These are phyloP conservation scores for Brienomyrus brachyistius DNA, from an alignment of 2,113 vertebrate species.

Conservation along the genomic window DNA sequence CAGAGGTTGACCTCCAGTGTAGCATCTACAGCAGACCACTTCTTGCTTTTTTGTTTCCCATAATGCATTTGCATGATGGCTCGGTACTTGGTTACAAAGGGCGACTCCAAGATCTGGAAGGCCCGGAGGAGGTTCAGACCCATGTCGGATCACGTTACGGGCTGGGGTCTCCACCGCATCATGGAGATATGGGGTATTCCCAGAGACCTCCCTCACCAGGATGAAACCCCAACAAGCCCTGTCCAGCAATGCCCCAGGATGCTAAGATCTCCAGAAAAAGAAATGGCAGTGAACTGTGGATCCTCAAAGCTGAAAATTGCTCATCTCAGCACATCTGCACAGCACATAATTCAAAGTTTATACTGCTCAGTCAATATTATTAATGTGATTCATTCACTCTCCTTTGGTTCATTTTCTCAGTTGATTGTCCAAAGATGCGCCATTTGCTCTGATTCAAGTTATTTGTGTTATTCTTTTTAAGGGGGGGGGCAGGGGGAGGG, in stretches of 20 bases:
- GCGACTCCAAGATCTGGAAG: conserved; percentile 40
- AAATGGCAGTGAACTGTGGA: conserved; percentile 26
- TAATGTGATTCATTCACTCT: conserved; percentile 40
- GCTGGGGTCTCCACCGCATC: conserved; percentile 44
- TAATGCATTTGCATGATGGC: conserved; percentile 52
- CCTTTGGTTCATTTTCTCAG: conserved; percentile 38
- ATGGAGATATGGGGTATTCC: not conserved
- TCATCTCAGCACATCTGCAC: conserved; percentile 51
- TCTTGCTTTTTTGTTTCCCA: conserved; percentile 61
- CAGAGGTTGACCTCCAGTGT: conserved; percentile 38
- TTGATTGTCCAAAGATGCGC: conserved; percentile 17
- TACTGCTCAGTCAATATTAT: conserved; percentile 49
- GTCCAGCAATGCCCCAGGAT: not conserved
- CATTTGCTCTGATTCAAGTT: not conserved
- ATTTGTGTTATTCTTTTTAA: not conserved
- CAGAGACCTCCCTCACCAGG: not conserved
- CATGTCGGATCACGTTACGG: conserved; percentile 25
- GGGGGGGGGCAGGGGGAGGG: too few species aligned
- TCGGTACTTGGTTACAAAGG: conserved; percentile 31
- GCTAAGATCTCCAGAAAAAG: not conserved
- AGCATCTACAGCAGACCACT: conserved; percentile 63
- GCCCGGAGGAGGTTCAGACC: conserved; percentile 42
- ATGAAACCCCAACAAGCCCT: not conserved
- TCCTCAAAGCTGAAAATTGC: conserved; percentile 20
- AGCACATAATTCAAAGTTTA: conserved; percentile 51